A percentile compares a stretch with the other conserved stretches of the same genome.
These are phyloP conservation scores for Heteronetta atricapilla DNA, from an alignment of 2,113 vertebrate genomes.

Conservation along the genomic window DNA sequence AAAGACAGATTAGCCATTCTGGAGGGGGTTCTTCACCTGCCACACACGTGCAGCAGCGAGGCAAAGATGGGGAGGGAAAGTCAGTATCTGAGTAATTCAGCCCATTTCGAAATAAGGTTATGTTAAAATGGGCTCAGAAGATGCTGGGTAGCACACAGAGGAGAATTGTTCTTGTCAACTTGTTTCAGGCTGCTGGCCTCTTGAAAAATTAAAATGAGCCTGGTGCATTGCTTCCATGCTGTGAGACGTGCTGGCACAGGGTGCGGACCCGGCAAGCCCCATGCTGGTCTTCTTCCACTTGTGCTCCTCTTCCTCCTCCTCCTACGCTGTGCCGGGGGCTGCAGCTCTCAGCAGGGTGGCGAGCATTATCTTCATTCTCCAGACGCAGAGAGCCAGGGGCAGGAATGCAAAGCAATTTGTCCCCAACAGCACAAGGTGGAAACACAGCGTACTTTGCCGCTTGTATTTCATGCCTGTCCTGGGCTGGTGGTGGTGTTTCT, in stretches of 20 bases:
- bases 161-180: slow-evolving; percentile 4
- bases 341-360: neutral
- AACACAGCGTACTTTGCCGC: neutral
- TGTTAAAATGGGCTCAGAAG: neutral
- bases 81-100: neutral
- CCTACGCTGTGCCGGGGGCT: neutral
- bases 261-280: neutral
- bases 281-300: neutral
- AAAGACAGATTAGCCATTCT: neutral
- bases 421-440: neutral
- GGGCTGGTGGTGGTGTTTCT: neutral
- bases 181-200: neutral
- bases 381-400: neutral
- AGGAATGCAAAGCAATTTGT: fast-evolving
- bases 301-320: neutral
- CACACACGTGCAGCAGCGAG: fast-evolving
- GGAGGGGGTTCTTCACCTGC: neutral
- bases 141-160: neutral
- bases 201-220: neutral
- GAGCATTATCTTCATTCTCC: neutral
- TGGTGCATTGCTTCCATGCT: neutral
- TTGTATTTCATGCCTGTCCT: neutral
- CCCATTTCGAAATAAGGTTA: neutral
- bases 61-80: neutral
- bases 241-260: neutral